Evolutionary conservation across 2,888 invertebrate genomes (phyloP).

Genomic region (Papilio elwesi): DNA sequence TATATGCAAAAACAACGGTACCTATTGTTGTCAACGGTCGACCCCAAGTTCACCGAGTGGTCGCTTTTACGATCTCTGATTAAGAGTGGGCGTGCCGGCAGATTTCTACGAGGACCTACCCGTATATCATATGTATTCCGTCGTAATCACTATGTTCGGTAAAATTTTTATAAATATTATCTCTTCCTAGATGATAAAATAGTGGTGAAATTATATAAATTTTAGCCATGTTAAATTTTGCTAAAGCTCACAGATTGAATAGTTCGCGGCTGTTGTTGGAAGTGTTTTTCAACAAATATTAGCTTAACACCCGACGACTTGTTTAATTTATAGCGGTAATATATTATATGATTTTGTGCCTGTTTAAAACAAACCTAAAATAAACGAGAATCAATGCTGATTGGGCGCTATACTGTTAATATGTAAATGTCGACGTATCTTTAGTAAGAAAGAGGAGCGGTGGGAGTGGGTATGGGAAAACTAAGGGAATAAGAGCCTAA

Average conservation of each 20-base stretch:
- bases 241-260: constrained; percentile 3
- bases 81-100: too few relatives aligned
- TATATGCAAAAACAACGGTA: too few relatives aligned
- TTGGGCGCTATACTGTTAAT: not conserved
- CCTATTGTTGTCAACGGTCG: too few relatives aligned
- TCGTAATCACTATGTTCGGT: not conserved
- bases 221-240: constrained; percentile 5
- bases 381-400: not conserved
- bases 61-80: too few relatives aligned
- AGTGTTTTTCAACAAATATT: constrained; percentile 20
- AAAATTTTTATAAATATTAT: not conserved
- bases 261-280: not conserved
- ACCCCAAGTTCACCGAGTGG: too few relatives aligned
- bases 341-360: not conserved
- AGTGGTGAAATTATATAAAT: not conserved
- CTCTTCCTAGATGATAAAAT: not conserved
- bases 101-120: not conserved
- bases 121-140: not conserved
- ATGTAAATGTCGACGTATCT: too few relatives aligned
- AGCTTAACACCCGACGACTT: not conserved
- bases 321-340: constrained; percentile 5
- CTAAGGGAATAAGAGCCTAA: too few relatives aligned
- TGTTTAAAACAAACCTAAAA: not conserved
- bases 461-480: too few relatives aligned
- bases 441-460: too few relatives aligned